phyloP scores from a whole-genome alignment of 1,140 invertebrate genomes.

The Drosophila bifasciata region DNA sequence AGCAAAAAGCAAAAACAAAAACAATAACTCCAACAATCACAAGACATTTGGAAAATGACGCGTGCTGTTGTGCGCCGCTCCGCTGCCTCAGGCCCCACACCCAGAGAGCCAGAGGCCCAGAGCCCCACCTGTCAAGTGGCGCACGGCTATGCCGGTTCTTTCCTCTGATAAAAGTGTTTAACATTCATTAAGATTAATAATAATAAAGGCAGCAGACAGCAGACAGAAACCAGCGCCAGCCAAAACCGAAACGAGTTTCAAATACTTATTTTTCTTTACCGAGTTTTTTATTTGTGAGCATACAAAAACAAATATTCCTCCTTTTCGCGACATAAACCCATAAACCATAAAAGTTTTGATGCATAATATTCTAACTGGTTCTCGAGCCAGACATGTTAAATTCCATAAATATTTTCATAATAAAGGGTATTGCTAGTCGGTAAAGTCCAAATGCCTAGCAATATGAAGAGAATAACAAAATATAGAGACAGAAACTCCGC shows the following conservation, averaged over 20 bases:
- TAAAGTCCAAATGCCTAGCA: too few species aligned
- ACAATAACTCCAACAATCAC: conserved; percentile 39
- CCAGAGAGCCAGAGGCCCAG: not conserved
- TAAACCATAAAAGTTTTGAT: conserved; percentile 57
- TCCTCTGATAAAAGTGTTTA: conserved; percentile 78
- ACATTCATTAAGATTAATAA: conserved; percentile 83
- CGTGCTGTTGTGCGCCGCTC: conserved; percentile 51
- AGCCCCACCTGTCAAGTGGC: too few species aligned
- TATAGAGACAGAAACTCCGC: too few species aligned
- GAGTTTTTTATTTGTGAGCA: conserved; percentile 40
- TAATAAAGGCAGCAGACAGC: conserved; percentile 27
- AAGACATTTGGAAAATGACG: conserved; percentile 69
- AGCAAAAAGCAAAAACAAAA: conserved; percentile 19
- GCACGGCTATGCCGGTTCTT: conserved; percentile 32
- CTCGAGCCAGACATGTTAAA: conserved; percentile 49
- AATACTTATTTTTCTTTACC: conserved; percentile 51
- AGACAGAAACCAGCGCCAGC: too few species aligned
- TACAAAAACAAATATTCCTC: conserved; percentile 39
- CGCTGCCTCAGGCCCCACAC: conserved; percentile 9
- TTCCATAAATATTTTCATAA: conserved; percentile 15
- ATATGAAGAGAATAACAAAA: too few species aligned
- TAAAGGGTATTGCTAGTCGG: not conserved
- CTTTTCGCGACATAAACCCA: conserved; percentile 68
- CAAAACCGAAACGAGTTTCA: conserved; percentile 61
- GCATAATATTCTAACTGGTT: conserved; percentile 76